Evolutionary conservation across 2,888 invertebrate species (phyloP).

Genomic region (Caenorhabditis uteleia): DNA sequence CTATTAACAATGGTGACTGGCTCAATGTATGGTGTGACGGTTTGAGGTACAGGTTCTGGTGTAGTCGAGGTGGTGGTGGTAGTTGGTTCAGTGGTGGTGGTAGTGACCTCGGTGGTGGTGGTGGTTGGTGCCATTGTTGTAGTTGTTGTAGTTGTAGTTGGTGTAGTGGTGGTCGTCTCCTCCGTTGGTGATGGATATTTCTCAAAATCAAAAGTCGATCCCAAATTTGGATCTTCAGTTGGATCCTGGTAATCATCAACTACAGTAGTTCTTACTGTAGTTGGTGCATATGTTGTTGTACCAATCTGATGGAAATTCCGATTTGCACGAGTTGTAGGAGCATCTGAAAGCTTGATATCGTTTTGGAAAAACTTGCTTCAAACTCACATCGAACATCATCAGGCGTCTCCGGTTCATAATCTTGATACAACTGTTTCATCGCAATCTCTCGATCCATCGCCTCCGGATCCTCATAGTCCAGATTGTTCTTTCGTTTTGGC

Average conservation of each 20-base stretch:
- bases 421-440: conserved; percentile 62
- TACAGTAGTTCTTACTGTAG: neutral
- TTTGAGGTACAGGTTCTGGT: conserved; percentile 18
- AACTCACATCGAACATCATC: conserved; percentile 31
- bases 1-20: neutral
- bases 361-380: no score
- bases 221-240: no score
- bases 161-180: conserved; percentile 9
- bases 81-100: conserved; percentile 5
- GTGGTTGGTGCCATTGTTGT: conserved; percentile 14
- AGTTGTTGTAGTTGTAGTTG: conserved; percentile 10
- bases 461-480: conserved; percentile 44
- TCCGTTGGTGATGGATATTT: conserved; percentile 17
- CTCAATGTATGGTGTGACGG: conserved; percentile 21
- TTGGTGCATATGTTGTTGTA: conserved; percentile 7
- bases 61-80: neutral
- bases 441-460: conserved; percentile 57
- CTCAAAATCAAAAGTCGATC: conserved; percentile 24
- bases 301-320: conserved; percentile 22
- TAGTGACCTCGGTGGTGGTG: neutral
- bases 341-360: conserved; percentile 4
- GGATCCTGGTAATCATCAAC: no score
- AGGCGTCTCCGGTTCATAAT: conserved; percentile 54
- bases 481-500: conserved; percentile 17
- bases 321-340: conserved; percentile 12